Base-by-base conservation (phyloP, 2,888 invertebrate species). In the Amphipoea lucens region DNA sequence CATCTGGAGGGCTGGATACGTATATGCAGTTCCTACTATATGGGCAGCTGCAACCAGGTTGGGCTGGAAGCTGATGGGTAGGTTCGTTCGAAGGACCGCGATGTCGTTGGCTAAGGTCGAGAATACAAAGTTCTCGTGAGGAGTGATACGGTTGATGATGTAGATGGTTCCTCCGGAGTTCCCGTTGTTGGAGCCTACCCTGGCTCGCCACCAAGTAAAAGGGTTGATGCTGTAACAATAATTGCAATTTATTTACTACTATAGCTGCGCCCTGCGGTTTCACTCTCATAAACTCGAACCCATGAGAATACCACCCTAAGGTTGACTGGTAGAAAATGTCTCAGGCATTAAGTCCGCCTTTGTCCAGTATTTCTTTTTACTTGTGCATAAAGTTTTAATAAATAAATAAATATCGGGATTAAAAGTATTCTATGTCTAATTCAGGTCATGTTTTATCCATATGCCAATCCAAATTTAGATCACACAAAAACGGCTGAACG, bases 121-220 rank as follows among this genome's bases (percentile, higher is more conserved):
- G 0, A 88, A 67, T 0, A 85, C 82, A 90, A 93, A 96, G 85
- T 87, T 83, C 29, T 93, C 92, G 86, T 95, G 92, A 0, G 87
- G 72, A 0, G 90, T 93, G 85, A 96, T 95, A 36, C 83, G 89
- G 42, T 88, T 90, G 54, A 96, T 88, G 23, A 93, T 45, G 87
- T 94, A 91, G 70, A 93, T 87, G 7, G 88, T 85, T 7, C 96
- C 96, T 0, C 92, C 93, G 0, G 91, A 80, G 72, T 91, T 92
- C 51, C 92, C 91, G 79, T 83, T 87, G 0, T 91, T 84, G 1
- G 96, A 94, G 0, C 95, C 96, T 0, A 95, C 92, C 67, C 96
- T 91, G 0, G 92, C 94, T 4, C 95, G 94, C 96, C 96, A 96
- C 90, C 91, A 91, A 23, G 74, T 40, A 0, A 82, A 84, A 14